Conservation (phyloP, 2,888 invertebrate species). For the Maniola hyperantus region DNA sequence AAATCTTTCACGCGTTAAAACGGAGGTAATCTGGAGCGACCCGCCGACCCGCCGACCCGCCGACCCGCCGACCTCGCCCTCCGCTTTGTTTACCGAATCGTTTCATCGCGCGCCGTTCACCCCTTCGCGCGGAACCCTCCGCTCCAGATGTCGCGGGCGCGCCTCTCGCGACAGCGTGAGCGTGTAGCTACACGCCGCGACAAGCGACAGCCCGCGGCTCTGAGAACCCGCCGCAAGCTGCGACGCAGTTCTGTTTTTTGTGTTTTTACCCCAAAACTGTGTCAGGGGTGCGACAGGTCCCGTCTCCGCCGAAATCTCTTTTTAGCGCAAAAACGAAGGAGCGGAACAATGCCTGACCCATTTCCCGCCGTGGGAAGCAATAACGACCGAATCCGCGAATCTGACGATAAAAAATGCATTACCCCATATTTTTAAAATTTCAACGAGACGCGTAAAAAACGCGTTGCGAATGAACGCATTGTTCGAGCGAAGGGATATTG, state of each 20-base stretch:
- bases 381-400: slow-evolving; percentile 73
- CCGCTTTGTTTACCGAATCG: slow-evolving; percentile 78
- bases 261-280: slow-evolving; percentile 77
- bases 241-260: slow-evolving; percentile 63
- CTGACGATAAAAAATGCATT: slow-evolving; percentile 79
- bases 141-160: slow-evolving; percentile 46
- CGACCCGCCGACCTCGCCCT: slow-evolving; percentile 42
- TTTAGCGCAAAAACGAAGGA: slow-evolving; percentile 76
- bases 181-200: slow-evolving; percentile 71
- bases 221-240: slow-evolving; percentile 79
- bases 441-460: slow-evolving; percentile 59
- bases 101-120: slow-evolving; percentile 53
- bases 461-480: slow-evolving; percentile 58
- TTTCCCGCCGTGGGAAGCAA: slow-evolving; percentile 82
- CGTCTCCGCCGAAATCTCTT: slow-evolving; percentile 70
- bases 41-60: slow-evolving; percentile 40
- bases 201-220: slow-evolving; percentile 59
- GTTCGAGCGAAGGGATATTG: slow-evolving; percentile 61
- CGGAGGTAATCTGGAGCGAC: slow-evolving; percentile 77
- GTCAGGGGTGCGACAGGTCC: slow-evolving; percentile 71
- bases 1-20: slow-evolving; percentile 82
- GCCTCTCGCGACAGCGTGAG: slow-evolving; percentile 67
- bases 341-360: slow-evolving; percentile 79
- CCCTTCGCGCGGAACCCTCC: slow-evolving; percentile 29
- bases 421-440: slow-evolving; percentile 78